These are phyloP conservation scores for Pangasianodon gigas DNA, from an alignment of 2,113 vertebrate genomes.

Conservation along the genomic window DNA sequence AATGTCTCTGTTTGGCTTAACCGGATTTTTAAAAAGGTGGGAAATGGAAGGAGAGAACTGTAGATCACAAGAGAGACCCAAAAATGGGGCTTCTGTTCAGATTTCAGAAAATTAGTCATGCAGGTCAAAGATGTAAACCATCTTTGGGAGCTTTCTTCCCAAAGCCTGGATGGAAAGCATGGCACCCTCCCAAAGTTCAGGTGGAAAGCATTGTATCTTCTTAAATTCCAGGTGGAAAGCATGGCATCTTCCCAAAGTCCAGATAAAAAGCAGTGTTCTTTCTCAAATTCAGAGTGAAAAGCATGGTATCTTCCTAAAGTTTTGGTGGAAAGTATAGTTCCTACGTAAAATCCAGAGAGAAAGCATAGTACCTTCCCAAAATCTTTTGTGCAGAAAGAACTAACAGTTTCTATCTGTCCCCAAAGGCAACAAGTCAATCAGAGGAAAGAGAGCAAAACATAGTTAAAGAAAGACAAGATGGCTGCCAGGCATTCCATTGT, in stretches of 20 bases:
- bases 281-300: not conserved
- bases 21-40: not conserved
- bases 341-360: not conserved
- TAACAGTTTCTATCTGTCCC: constrained; percentile 46
- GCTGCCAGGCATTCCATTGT: constrained; percentile 50
- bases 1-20: constrained; percentile 33
- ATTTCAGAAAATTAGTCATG: not conserved
- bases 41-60: not conserved
- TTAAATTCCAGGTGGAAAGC: not conserved
- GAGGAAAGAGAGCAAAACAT: not conserved
- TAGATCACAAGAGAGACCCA: not conserved
- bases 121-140: not conserved
- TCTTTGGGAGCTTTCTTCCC: not conserved
- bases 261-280: not conserved
- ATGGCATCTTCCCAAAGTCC: not conserved
- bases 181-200: not conserved
- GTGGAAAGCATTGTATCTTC: too few species aligned
- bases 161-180: not conserved
- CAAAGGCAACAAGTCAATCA: constrained; percentile 11
- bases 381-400: constrained; percentile 21
- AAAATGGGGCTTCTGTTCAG: not conserved
- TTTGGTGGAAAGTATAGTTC: not conserved
- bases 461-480: constrained; percentile 33
- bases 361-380: not conserved
- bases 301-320: not conserved